Percentiles rank a stretch among this genome's conserved stretches.
Evolutionary conservation across 2,113 vertebrate species (phyloP).

Genomic region (Ardeotis arabs): DNA sequence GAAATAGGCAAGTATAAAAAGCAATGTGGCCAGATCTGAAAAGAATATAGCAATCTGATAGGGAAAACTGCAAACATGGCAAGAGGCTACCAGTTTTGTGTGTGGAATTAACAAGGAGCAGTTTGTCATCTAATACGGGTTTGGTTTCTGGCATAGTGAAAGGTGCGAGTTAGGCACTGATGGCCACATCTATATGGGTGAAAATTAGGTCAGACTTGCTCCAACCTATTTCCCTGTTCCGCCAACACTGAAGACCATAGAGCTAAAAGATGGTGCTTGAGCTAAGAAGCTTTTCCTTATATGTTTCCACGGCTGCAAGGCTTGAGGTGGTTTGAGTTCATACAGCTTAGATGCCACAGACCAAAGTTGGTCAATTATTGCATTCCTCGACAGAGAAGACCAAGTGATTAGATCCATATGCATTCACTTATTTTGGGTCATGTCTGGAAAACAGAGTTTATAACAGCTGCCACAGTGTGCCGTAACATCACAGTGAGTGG

Average conservation of each 20-base stretch:
- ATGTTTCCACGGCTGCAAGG: not conserved
- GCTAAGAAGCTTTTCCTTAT: not conserved
- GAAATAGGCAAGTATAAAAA: not conserved
- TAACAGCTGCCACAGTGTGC: not conserved
- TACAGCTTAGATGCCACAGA: not conserved
- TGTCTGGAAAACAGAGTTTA: not conserved
- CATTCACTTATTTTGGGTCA: not conserved
- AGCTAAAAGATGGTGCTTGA: not conserved
- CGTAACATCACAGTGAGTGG: not conserved
- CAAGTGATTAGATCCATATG: not conserved
- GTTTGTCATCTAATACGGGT: not conserved
- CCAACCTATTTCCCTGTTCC: not conserved
- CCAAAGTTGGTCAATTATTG: not conserved
- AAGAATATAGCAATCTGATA: not conserved
- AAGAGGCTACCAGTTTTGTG: not conserved
- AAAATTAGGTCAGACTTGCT: not conserved
- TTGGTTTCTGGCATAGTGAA: not conserved
- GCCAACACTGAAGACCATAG: not conserved
- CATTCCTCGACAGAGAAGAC: not conserved
- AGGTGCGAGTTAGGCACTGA: not conserved
- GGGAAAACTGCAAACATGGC: not conserved
- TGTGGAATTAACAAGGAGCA: not conserved
- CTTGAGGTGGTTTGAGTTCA: not conserved
- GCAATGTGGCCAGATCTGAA: rapidly evolving
- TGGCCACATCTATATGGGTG: not conserved